A percentile compares a stretch with the other conserved stretches of the same genome.
These are phyloP conservation scores for Periphyllus acericola DNA, from an alignment of 2,888 invertebrate species.

Conservation along the genomic window DNA sequence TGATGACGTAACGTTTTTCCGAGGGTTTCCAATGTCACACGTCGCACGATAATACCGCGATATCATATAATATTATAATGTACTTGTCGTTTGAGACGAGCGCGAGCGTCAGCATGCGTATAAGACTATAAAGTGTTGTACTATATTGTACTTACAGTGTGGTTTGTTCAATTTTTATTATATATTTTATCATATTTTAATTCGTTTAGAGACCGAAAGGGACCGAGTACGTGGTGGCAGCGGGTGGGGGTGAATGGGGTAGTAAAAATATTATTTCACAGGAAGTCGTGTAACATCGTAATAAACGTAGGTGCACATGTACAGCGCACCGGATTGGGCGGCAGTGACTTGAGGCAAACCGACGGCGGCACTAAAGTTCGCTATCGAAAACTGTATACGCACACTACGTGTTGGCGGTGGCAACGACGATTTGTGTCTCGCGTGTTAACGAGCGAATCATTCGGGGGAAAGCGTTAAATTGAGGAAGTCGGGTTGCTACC, in stretches of 20 bases:
- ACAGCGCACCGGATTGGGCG: no score
- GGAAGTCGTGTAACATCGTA: no score
- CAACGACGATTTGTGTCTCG: constrained; percentile 10
- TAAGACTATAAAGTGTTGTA: no score
- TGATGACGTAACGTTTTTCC: constrained; percentile 42
- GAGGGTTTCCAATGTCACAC: constrained; percentile 24
- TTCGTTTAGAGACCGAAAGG: no score
- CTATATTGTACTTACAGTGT: background rate
- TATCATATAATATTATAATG: background rate
- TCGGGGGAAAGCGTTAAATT: background rate
- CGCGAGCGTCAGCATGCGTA: background rate
- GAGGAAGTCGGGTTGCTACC: background rate
- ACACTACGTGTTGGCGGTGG: no score
- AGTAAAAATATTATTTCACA: no score
- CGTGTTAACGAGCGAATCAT: constrained; percentile 38
- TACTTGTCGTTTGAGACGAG: background rate
- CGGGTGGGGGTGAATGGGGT: no score
- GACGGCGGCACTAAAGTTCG: background rate
- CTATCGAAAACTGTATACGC: background rate
- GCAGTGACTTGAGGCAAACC: background rate
- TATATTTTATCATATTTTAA: background rate
- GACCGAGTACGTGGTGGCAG: no score
- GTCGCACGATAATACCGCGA: background rate
- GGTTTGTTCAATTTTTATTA: background rate
- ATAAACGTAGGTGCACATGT: no score